Conservation (phyloP, 2,797 vertebrate species). For the Karalla daura region DNA sequence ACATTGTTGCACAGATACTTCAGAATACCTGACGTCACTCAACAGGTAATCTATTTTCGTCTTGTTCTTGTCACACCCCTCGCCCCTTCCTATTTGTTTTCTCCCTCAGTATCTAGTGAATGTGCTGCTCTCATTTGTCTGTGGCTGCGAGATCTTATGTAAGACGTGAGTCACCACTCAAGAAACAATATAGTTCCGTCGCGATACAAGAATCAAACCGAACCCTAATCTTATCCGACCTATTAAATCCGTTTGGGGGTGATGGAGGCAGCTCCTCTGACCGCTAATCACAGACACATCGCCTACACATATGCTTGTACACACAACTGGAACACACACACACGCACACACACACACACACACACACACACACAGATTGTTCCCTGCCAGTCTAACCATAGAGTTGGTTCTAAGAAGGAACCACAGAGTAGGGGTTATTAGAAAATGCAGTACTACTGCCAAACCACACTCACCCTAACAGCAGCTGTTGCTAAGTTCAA, state of each 20-base stretch:
- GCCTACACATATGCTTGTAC: constrained; percentile 12
- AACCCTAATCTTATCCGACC: constrained; percentile 31
- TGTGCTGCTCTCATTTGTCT: neutral
- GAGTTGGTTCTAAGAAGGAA: constrained; percentile 55
- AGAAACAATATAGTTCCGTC: constrained; percentile 29
- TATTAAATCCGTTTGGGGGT: constrained; percentile 49
- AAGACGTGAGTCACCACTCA: constrained; percentile 41
- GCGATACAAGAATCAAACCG: constrained; percentile 30
- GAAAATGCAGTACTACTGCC: constrained; percentile 54
- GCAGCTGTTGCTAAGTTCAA: constrained; percentile 65
- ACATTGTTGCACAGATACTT: neutral
- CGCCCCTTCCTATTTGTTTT: constrained; percentile 4
- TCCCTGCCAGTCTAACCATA: constrained; percentile 54
- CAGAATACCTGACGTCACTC: constrained; percentile 31
- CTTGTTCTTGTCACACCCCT: constrained; percentile 24
- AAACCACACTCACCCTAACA: constrained; percentile 64
- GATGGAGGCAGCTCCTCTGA: constrained; percentile 31
- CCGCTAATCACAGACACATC: constrained; percentile 21
- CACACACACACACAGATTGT: constrained; percentile 1
- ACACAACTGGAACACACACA: no score
- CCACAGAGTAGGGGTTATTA: constrained; percentile 61
- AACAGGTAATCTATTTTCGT: constrained; percentile 16
- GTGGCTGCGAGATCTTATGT: constrained; percentile 8
- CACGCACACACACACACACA: constrained; percentile 5
- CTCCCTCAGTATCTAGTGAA: neutral